These are phyloP conservation scores for Rhizomys pruinosus DNA, from an alignment of 2,113 vertebrate genomes.

Conservation along the genomic window DNA sequence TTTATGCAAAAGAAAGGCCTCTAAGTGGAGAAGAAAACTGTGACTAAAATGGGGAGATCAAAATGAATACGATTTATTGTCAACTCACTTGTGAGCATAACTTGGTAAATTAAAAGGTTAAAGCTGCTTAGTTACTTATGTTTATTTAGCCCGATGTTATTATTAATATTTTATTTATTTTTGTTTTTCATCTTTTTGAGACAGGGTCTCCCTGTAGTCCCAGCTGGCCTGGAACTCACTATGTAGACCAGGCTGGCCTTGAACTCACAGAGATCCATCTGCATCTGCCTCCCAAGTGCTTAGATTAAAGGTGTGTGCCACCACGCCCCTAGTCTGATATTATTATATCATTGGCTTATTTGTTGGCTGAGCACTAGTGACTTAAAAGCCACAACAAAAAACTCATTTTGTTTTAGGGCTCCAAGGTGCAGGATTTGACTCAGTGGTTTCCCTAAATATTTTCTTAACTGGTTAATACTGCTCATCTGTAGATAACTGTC, in stretches of 20 bases:
- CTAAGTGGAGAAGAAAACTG: constrained; percentile 10
- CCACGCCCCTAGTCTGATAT: background rate
- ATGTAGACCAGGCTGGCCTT: too few relatives aligned
- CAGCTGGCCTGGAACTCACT: too few relatives aligned
- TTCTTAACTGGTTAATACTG: constrained; percentile 4
- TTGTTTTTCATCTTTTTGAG: too few relatives aligned
- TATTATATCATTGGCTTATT: background rate
- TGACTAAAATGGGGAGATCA: background rate
- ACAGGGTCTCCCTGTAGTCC: too few relatives aligned
- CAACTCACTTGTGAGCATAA: background rate
- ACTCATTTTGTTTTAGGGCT: background rate
- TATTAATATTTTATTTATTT: too few relatives aligned
- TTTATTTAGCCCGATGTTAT: too few relatives aligned
- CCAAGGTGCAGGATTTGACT: background rate
- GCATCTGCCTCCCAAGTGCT: too few relatives aligned
- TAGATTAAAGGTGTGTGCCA: too few relatives aligned
- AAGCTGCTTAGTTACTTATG: background rate
- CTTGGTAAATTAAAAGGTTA: constrained; percentile 28
- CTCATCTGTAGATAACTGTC: background rate
- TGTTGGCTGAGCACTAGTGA: background rate
- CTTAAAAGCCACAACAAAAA: background rate
- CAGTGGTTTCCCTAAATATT: constrained; percentile 24
- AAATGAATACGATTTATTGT: background rate
- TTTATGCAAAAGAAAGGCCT: background rate
- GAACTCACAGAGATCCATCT: too few relatives aligned